These are phyloP conservation scores for Meiosimyza decipiens DNA, from an alignment of 2,888 invertebrate genomes.

Conservation along the genomic window DNA sequence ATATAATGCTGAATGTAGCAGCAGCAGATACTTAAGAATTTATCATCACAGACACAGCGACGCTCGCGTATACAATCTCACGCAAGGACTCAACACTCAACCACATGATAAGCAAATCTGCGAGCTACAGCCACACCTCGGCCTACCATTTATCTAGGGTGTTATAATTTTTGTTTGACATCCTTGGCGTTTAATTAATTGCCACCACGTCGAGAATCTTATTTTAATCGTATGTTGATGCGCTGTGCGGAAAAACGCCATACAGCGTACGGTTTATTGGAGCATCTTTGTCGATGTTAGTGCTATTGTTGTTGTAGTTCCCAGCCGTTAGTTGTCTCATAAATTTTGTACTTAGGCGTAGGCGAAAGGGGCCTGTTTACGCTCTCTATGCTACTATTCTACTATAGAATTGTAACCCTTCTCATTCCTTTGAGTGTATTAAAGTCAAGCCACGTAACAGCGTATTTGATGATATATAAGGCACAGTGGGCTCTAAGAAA, in stretches of 20 bases:
- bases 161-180: slow-evolving; percentile 26
- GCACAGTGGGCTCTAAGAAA: background rate
- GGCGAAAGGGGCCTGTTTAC: background rate
- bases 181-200: slow-evolving; percentile 57
- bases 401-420: background rate
- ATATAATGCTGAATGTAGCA: no score
- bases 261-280: no score
- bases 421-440: slow-evolving; percentile 3
- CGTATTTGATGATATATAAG: slow-evolving; percentile 11
- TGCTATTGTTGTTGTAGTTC: background rate
- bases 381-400: no score
- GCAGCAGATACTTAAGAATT: no score
- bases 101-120: no score
- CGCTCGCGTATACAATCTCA: no score
- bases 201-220: slow-evolving; percentile 61
- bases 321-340: slow-evolving; percentile 17
- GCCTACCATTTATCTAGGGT: slow-evolving; percentile 8
- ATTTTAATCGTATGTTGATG: slow-evolving; percentile 63
- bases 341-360: slow-evolving; percentile 16
- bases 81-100: no score
- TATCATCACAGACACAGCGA: no score
- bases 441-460: slow-evolving; percentile 20
- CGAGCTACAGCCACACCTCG: no score
- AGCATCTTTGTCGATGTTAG: no score
- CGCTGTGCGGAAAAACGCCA: slow-evolving; percentile 13